Evolutionary conservation across 2,113 vertebrate species (phyloP).

Genomic region (Poeciliopsis retropinna): DNA sequence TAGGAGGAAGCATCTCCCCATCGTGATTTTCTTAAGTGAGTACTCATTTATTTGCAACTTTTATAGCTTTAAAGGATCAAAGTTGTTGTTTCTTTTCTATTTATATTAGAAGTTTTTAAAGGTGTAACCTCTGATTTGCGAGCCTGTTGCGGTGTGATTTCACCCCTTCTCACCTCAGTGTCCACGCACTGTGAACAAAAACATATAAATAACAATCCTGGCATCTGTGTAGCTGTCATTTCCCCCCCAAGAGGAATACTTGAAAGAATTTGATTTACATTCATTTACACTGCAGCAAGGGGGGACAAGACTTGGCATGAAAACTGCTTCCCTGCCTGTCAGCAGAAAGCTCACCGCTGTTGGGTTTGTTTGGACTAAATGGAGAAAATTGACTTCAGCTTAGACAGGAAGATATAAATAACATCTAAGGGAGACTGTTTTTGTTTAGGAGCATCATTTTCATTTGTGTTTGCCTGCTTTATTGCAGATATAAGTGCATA

Average conservation of each 20-base stretch:
- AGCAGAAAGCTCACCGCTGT: background rate
- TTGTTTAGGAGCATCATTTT: background rate
- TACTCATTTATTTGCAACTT: background rate
- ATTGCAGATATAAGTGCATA: background rate
- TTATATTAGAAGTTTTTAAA: background rate
- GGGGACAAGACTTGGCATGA: slow-evolving; percentile 38
- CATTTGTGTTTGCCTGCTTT: background rate
- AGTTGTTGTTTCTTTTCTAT: background rate
- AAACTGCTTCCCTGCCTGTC: background rate
- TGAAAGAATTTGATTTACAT: slow-evolving; percentile 46
- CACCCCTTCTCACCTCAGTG: background rate
- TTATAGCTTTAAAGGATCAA: background rate
- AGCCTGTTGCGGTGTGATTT: slow-evolving; percentile 19
- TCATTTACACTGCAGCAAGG: slow-evolving; percentile 44
- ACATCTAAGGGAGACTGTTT: background rate
- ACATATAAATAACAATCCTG: background rate
- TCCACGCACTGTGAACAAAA: slow-evolving; percentile 8
- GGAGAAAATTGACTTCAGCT: background rate
- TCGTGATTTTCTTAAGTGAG: slow-evolving; percentile 74
- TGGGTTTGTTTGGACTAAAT: background rate
- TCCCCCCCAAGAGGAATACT: slow-evolving; percentile 13
- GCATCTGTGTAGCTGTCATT: slow-evolving; percentile 17
- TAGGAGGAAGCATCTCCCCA: slow-evolving; percentile 48
- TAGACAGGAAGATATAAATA: background rate
- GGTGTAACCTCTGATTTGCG: background rate